Base-by-base conservation (phyloP, 2,797 vertebrate genomes). In the Sciurus vulgaris region DNA sequence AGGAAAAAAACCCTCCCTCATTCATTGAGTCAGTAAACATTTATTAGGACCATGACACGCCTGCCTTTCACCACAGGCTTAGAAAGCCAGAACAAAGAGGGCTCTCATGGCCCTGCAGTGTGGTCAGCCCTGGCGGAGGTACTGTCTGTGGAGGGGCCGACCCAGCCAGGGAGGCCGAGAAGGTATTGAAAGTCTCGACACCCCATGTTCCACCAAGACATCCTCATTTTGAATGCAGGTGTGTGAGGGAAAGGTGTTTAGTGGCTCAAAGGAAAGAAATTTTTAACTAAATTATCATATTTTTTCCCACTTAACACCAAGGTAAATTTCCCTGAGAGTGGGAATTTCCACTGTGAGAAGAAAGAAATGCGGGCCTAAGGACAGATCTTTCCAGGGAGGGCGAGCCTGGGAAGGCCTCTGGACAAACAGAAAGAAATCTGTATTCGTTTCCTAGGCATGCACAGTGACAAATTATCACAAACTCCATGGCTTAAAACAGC, bases 201-300 rank as follows among this genome's bases (percentile, higher is more conserved):
- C 5, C 63, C 74, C 49, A 14, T 17, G 54, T 22, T 77, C 79
- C 5, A 17, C 78, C 41, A 4, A 33, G 26, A 82, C 44, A 11
- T 30, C 86, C 74, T 78, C 59, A 12, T 74, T 91, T 72, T 38
- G 63, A 86, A 70, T 38, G 49, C 70, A 81, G 76, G 74, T 78
- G 70, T 91, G 74, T 18, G n/a, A 94, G 84, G 79, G 74, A n/a
- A 61, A 91, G n/a, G 22, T 84, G 91, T 90, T 94, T 74, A 91
- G 90, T 82, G 63, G 78, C 65, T 93, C 63, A 15, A 59, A 93
- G 78, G 83, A 67, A 93, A 85, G 78, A 49, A 70, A 59, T 85
- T 83, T 63, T 78, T 38, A 61, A 92, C 65, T 73, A 96, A 94
- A 83, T 79, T 89, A 92, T 89, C 51, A 24, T 77, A 41, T 63